These are phyloP conservation scores for Tragelaphus oryx DNA, from an alignment of 2,797 vertebrate species.

Conservation along the genomic window DNA sequence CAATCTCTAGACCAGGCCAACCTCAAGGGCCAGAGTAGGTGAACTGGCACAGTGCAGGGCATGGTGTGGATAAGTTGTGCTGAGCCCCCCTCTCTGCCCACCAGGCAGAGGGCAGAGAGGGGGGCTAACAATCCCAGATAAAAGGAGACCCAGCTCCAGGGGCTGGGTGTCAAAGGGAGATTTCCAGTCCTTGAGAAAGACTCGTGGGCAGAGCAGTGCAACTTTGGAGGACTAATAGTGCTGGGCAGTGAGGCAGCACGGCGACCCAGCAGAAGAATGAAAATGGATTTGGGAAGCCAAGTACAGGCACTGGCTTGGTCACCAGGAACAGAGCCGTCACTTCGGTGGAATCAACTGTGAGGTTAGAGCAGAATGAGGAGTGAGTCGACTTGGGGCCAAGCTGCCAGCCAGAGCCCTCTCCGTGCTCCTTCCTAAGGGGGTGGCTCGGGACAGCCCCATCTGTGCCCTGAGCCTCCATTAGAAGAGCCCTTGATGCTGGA, in stretches of 20 bases:
- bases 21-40: neutral
- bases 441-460: neutral
- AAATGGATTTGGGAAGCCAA: neutral
- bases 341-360: neutral
- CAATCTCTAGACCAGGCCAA: neutral
- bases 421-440: accelerated
- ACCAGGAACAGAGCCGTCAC: neutral
- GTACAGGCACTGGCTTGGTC: neutral
- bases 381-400: neutral
- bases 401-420: neutral
- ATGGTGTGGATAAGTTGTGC: neutral
- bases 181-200: neutral
- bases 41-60: neutral
- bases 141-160: neutral
- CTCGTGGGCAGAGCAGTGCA: neutral
- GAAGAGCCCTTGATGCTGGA: neutral
- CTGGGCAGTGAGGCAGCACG: neutral
- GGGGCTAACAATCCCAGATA: neutral
- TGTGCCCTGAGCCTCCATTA: neutral
- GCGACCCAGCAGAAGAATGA: neutral
- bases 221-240: neutral
- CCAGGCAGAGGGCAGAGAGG: neutral
- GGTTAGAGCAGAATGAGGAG: neutral
- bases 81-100: neutral
- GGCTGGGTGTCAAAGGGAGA: neutral